phyloP scores from a whole-genome alignment of 2,113 vertebrate genomes.

The Crotophaga sulcirostris region DNA sequence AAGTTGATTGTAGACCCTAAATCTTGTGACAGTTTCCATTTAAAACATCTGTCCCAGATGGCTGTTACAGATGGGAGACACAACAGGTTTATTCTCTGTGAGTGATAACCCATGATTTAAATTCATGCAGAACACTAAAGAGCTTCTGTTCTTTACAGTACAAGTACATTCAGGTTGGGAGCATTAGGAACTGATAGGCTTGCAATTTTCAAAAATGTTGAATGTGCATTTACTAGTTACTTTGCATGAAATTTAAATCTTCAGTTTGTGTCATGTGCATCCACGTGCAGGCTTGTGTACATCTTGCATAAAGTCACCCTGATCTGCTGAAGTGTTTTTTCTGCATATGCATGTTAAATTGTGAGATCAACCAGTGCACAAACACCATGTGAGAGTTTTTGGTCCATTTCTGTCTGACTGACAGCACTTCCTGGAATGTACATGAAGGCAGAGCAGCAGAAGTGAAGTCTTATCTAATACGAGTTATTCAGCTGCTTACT shows the following conservation, averaged over 20 bases:
- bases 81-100: constrained; percentile 1
- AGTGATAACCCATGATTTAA: background rate
- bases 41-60: constrained; percentile 25
- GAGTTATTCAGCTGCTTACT: background rate
- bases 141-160: background rate
- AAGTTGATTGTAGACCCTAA: background rate
- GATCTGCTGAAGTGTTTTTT: background rate
- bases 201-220: background rate
- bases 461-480: background rate
- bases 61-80: background rate
- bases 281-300: background rate
- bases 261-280: fast-evolving
- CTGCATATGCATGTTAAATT: background rate
- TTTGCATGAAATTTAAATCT: background rate
- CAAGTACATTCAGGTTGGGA: background rate
- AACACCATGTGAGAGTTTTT: background rate
- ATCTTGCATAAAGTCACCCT: background rate
- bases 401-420: background rate
- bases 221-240: background rate
- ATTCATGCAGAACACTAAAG: background rate
- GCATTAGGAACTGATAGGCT: background rate
- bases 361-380: background rate
- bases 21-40: background rate
- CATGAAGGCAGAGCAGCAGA: background rate
- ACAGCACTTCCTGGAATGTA: background rate